Evolutionary conservation across 2,888 invertebrate species (phyloP).

Genomic region (Drosophila mercatorum): DNA sequence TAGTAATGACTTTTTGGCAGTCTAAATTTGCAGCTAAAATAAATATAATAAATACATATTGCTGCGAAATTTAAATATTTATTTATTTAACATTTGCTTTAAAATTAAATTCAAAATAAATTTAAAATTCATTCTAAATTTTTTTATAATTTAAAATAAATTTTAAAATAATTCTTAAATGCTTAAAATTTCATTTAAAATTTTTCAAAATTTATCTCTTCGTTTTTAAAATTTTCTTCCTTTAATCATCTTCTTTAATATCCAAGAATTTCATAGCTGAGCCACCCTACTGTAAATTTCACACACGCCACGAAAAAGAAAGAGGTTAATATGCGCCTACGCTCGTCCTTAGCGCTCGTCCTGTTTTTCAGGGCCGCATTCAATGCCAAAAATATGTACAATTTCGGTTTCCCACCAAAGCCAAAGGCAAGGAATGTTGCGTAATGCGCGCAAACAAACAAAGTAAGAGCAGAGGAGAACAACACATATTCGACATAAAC

Average conservation of each 20-base stretch:
- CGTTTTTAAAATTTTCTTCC: too few relatives aligned
- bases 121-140: neutral
- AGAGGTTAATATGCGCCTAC: constrained; percentile 42
- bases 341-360: constrained; percentile 7
- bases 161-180: neutral
- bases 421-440: constrained; percentile 53
- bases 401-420: constrained; percentile 45
- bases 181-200: neutral
- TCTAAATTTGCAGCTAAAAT: neutral
- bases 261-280: neutral
- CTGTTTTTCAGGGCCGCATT: constrained; percentile 44
- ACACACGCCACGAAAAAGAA: constrained; percentile 15
- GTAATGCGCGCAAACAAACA: constrained; percentile 26
- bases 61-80: too few relatives aligned
- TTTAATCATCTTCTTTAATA: neutral
- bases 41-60: neutral
- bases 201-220: too few relatives aligned
- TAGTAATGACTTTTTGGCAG: neutral
- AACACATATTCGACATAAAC: constrained; percentile 36
- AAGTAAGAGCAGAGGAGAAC: neutral
- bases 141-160: neutral
- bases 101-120: neutral
- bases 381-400: constrained; percentile 78
- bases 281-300: constrained; percentile 38
- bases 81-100: too few relatives aligned